phyloP scores from a whole-genome alignment of 2,113 vertebrate species.

The Heptranchias perlo region DNA sequence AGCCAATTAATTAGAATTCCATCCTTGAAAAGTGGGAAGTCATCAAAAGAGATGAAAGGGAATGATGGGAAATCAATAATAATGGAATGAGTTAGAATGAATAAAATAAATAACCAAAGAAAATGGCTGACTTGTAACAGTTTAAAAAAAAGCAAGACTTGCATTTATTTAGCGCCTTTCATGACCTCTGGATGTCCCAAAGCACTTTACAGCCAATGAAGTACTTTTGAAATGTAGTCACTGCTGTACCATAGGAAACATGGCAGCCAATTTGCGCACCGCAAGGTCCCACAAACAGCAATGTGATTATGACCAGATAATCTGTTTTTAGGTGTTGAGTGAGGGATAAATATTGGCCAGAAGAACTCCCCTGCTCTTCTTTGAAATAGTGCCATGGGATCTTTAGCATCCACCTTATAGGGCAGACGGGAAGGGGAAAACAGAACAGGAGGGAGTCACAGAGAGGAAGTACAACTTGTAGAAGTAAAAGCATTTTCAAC shows the following conservation, averaged over 20 bases:
- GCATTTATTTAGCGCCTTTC: too few relatives aligned
- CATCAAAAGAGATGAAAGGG: conserved; percentile 42
- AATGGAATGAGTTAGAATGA: neutral
- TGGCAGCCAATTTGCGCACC: too few relatives aligned
- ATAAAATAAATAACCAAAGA: conserved; percentile 1
- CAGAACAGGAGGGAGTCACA: neutral
- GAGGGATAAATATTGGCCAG: too few relatives aligned
- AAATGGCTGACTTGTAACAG: neutral
- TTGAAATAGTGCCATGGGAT: neutral
- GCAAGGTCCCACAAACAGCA: too few relatives aligned
- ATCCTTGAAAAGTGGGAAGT: conserved; percentile 43
- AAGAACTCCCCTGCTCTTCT: neutral
- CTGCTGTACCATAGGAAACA: too few relatives aligned
- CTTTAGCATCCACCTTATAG: neutral
- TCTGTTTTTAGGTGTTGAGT: too few relatives aligned
- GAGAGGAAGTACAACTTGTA: neutral
- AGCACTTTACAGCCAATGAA: too few relatives aligned
- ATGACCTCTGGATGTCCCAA: too few relatives aligned
- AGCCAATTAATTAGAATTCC: conserved; percentile 59
- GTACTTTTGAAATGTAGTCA: too few relatives aligned
- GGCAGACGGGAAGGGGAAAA: neutral
- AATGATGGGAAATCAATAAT: conserved; percentile 1
- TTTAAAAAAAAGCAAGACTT: neutral
- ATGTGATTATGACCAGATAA: too few relatives aligned
- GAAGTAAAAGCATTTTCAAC: neutral